Base-by-base conservation (phyloP, 2,888 invertebrate genomes). In the Lottia gigantea region DNA sequence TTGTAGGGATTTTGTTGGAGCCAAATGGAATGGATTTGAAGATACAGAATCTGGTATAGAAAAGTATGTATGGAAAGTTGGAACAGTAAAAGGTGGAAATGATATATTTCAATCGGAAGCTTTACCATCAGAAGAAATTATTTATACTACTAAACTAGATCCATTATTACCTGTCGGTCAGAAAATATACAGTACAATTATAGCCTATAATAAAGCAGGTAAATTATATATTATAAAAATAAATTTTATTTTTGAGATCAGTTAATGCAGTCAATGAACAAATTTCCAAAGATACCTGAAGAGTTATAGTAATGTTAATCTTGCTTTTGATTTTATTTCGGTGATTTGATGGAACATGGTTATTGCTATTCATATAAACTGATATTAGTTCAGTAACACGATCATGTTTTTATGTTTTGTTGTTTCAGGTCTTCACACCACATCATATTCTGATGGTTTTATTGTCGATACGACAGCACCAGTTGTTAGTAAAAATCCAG, bases 1-100 rank as follows among this genome's bases (percentile, higher is more conserved):
- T 47, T 55, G 3, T 12, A 55, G 49, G 49, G 8, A 55, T 55
- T 55, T 74, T 46, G n/a, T 82, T 15, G 78, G 75, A 2, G 76
- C 76, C 49, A 66, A 75, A 63, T 80, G 78, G 79, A 71, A 70
- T 65, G 78, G 80, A 15, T 82, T 82, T 71, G 55, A 67, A 19
- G 82, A 82, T 64, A 75, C 78, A 4, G 77, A 80, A 62, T 80
- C 80, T 14, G 76, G 75, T n/a, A 70, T 82, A 40, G 73, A 72
- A 1, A 68, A 75, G 26, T 80, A 76, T 46, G 70, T 72, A 12
- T 82, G 82, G 82, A 64, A 77, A 25, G 76, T 76, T 47, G 82
- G 82, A 23, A 79, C 76, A n/a, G 63, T 63, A 2, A 62, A 66
- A 6, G 78, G 77, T n/a, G 68, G 64, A n/a, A 71, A 70, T 66